Conservation (phyloP, 2,888 invertebrate genomes). For the Endotricha flammealis region DNA sequence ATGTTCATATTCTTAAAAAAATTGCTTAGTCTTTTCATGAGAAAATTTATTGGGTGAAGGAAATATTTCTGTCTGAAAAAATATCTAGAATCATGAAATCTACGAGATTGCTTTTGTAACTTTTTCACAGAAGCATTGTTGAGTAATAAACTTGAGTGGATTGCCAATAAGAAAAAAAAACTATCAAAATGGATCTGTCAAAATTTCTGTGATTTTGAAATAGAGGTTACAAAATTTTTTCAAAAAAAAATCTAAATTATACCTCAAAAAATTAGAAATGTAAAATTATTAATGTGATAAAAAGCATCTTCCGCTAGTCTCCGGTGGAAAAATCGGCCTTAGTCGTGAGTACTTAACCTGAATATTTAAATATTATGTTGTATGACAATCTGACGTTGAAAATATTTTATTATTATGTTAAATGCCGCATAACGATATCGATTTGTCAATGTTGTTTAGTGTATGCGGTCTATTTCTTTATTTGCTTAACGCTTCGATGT, state of each 20-base stretch:
- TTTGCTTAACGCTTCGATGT: constrained; percentile 30
- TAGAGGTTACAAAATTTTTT: constrained; percentile 19
- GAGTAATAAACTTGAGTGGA: too few relatives aligned
- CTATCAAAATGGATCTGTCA: constrained; percentile 54
- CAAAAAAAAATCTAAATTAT: constrained; percentile 33
- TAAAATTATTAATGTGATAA: constrained; percentile 50
- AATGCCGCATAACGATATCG: constrained; percentile 61
- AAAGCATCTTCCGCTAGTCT: constrained; percentile 36
- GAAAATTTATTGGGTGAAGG: too few relatives aligned
- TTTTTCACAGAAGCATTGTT: too few relatives aligned
- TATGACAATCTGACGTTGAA: constrained; percentile 24
- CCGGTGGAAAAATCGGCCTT: constrained; percentile 37
- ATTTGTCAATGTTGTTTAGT: constrained; percentile 42
- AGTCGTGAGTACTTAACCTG: constrained; percentile 57
- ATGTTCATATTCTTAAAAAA: too few relatives aligned
- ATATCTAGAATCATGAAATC: too few relatives aligned
- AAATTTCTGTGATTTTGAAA: constrained; percentile 48
- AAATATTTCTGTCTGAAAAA: too few relatives aligned
- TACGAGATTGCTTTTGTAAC: too few relatives aligned
- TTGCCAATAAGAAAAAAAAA: too few relatives aligned
- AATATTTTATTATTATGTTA: constrained; percentile 26
- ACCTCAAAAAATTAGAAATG: constrained; percentile 49
- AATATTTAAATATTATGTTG: constrained; percentile 26
- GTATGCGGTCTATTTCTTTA: constrained; percentile 19
- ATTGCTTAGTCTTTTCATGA: too few relatives aligned